Evolutionary conservation across 2,797 vertebrate species (phyloP), one percentile per base, ranked within the genome.

Genomic region (Bucorvus abyssinicus): DNA sequence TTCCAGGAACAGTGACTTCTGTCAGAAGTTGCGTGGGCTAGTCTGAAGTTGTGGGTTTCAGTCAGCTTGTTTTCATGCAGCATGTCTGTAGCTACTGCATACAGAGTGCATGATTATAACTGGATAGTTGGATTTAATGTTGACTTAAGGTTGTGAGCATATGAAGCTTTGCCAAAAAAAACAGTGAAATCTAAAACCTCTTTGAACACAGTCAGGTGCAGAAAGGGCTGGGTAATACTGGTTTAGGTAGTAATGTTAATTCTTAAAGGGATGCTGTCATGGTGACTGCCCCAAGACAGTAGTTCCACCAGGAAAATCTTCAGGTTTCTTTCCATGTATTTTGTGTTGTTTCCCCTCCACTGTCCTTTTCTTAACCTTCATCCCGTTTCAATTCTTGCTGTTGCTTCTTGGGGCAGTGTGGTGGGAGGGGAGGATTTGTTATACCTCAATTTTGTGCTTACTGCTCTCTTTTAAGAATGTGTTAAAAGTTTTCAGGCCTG

Each of bases 151-250:
- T 26, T 95, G 86, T 70, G 89, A 95, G 67, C 75, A 12, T 59
- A 16, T 23, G 88, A 96, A 87, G 30, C 59, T 71, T 93, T 95
- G 97, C 97, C 97, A 97, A 97, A 93, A 86, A 90, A 56, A 88
- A 45, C 96, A 95, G 64, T 93, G 89, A 96, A 96, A 96, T 76
- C 89, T 70, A 96, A 96, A 96, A 93, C 85, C 90, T 93, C 24
- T 8, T 15, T 93, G 75, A 91, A 67, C 67, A 42, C 36, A 57
- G 87, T 59, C 85, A 73, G 60, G 78, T 59, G 75, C 67, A 79
- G 67, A 90, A 79, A 90, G 77, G 69, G 52, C 61, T 53, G 86
- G 91, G 49, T 70, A 89, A 70, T 83, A 79, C 80, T 91, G 90
- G 75, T 91, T 95, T 92, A 29, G 64, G 45, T 44, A 56, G 91